Evolutionary conservation across 1,140 invertebrate species (phyloP).

Genomic region (Bactericera cockerelli): DNA sequence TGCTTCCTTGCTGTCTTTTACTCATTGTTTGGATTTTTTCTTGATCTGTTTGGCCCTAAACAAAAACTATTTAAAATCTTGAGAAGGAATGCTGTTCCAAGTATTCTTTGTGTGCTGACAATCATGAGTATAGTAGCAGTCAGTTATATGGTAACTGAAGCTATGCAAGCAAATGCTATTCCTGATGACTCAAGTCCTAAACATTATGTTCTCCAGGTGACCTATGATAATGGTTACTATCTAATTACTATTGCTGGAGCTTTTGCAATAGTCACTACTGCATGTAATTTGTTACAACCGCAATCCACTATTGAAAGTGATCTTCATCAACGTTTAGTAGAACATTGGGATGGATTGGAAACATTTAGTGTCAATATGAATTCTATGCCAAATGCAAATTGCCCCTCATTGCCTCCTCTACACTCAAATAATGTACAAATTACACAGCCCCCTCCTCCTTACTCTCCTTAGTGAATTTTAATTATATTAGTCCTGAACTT

Average conservation of each 20-base stretch:
- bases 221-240: slow-evolving; percentile 39
- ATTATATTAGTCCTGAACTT: too few relatives aligned
- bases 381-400: slow-evolving; percentile 15
- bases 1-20: slow-evolving; percentile 36
- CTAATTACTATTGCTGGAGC: slow-evolving; percentile 35
- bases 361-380: slow-evolving; percentile 24
- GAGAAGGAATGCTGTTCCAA: slow-evolving; percentile 34
- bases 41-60: slow-evolving; percentile 34
- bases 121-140: slow-evolving; percentile 37
- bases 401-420: slow-evolving; percentile 24
- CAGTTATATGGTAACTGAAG: slow-evolving; percentile 35
- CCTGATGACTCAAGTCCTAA: slow-evolving; percentile 27
- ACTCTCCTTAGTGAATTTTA: neutral
- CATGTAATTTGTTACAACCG: slow-evolving; percentile 24
- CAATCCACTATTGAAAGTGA: slow-evolving; percentile 9
- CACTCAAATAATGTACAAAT: slow-evolving; percentile 15
- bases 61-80: slow-evolving; percentile 33
- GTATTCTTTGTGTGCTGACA: slow-evolving; percentile 36
- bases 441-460: neutral
- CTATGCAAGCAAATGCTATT: slow-evolving; percentile 30
- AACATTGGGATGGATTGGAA: slow-evolving; percentile 25
- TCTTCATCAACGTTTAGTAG: slow-evolving; percentile 19
- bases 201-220: slow-evolving; percentile 29
- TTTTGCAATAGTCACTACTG: slow-evolving; percentile 25
- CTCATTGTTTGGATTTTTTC: slow-evolving; percentile 34